Conservation (phyloP, 2,113 vertebrate species). For the Marmota monax region DNA sequence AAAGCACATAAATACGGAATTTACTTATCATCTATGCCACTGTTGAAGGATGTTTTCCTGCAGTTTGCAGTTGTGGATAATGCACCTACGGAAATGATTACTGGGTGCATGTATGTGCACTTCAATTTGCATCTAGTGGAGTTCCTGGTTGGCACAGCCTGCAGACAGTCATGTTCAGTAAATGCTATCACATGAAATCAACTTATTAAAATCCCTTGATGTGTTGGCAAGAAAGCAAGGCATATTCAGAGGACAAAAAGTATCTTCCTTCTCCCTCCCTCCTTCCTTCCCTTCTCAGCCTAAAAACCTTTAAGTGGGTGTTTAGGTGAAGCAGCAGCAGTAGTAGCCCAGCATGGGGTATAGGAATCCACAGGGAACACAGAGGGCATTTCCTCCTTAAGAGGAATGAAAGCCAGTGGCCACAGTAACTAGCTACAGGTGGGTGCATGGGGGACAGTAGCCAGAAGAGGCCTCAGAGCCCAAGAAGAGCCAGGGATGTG, state of each 20-base stretch:
- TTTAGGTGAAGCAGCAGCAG: neutral
- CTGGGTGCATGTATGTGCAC: neutral
- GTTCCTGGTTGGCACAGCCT: neutral
- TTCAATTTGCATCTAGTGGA: neutral
- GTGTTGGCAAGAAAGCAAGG: neutral
- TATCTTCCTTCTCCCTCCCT: neutral
- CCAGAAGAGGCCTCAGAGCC: too few relatives aligned
- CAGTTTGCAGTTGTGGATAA: neutral
- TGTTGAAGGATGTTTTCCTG: neutral
- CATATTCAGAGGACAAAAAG: neutral
- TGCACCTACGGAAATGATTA: neutral
- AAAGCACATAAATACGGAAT: neutral
- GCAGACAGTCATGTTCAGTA: neutral
- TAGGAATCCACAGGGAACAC: neutral
- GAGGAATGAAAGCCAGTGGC: neutral
- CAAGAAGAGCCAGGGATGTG: neutral
- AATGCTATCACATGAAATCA: neutral
- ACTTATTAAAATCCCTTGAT: neutral
- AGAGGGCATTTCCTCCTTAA: accelerated
- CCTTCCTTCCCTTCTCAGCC: neutral
- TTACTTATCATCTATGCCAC: neutral
- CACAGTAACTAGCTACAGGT: neutral
- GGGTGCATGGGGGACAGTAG: neutral
- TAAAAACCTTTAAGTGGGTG: neutral
- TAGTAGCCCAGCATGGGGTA: neutral